A percentile compares a stretch with the other conserved stretches of the same genome.
These are phyloP conservation scores for Melanerpes formicivorus DNA, from an alignment of 2,113 vertebrate species.

Conservation along the genomic window DNA sequence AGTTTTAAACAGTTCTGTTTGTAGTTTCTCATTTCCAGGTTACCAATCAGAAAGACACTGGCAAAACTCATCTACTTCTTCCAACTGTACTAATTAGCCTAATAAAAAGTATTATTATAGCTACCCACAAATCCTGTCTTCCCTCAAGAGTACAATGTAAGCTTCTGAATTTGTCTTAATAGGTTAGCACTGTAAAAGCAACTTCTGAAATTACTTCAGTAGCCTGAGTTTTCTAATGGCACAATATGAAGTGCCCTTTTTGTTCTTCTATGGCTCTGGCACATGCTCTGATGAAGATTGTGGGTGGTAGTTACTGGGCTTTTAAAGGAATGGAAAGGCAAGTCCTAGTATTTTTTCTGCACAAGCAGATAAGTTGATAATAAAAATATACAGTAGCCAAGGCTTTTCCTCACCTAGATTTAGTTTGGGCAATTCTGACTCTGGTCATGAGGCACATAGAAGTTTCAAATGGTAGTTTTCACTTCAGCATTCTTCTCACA, in stretches of 20 bases:
- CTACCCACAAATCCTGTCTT: not conserved
- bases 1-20: not conserved
- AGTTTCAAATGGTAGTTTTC: conserved; percentile 41
- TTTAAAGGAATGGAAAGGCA: not conserved
- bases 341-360: not conserved
- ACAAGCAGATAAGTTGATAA: not conserved
- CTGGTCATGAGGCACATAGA: not conserved
- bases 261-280: not conserved
- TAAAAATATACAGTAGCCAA: not conserved
- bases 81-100: not conserved
- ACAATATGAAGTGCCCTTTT: not conserved
- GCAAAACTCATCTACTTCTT: not conserved
- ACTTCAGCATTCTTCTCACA: conserved; percentile 61
- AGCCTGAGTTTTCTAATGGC: not conserved
- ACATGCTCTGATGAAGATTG: not conserved
- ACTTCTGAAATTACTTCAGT: not conserved
- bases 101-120: not conserved
- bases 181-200: not conserved
- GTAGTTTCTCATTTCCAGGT: not conserved
- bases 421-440: conserved; percentile 35
- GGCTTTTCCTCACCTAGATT: conserved; percentile 46
- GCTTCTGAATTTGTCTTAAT: not conserved
- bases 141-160: not conserved
- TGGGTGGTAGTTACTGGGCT: not conserved
- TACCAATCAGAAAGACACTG: not conserved